Evolutionary conservation across 1,140 invertebrate species (phyloP), one percentile per base, ranked within the genome.

Genomic region (Brachystomella parvula): DNA sequence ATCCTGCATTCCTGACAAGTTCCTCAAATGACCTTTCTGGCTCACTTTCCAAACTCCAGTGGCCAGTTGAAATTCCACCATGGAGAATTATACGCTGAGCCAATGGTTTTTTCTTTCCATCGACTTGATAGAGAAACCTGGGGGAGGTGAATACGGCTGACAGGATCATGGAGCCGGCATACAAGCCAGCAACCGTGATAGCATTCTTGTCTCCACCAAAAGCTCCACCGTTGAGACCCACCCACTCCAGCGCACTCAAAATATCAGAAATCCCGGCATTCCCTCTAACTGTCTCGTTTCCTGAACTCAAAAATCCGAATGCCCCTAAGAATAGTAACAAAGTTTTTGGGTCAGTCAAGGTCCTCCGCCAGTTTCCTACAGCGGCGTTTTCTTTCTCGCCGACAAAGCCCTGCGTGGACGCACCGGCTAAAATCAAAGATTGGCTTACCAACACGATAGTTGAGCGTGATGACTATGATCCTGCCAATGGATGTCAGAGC

Each of bases 251-350:
- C 2, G 81, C 83, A 74, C 82, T 74, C 9, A 81, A 61, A 69
- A 83, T 83, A 69, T 83, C 83, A 73, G 78, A 80, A 44, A 85
- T 63, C 17, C 83, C 83, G 56, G 78, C 77, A 71, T 85, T 85
- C 6, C 83, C 83, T 0, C 81, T 81, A 0, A 81, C 78, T 31
- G 81, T 78, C 33, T 77, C 74, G 12, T 68, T 74, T n/a, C 75
- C 77, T 44, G 82, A 70, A 24, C 77, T 77, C 21, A 84, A 73
- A 75, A 83, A 84, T 0, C 83, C 83, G 30, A 84, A 78, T 44
- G 75, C 71, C 17, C 67, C 67, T 69, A 17, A n/a, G 63, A 47
- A 24, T 61, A 59, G 39, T 39, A 47, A 21, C 30, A 62, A n/a
- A n/a, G n/a, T 24, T 39, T 33, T 19, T 17, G 19, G 39, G 17